A percentile compares a stretch with the other conserved stretches of the same genome.
phyloP scores from a whole-genome alignment of 2,888 invertebrate species.

The Drosophila mimetica region DNA sequence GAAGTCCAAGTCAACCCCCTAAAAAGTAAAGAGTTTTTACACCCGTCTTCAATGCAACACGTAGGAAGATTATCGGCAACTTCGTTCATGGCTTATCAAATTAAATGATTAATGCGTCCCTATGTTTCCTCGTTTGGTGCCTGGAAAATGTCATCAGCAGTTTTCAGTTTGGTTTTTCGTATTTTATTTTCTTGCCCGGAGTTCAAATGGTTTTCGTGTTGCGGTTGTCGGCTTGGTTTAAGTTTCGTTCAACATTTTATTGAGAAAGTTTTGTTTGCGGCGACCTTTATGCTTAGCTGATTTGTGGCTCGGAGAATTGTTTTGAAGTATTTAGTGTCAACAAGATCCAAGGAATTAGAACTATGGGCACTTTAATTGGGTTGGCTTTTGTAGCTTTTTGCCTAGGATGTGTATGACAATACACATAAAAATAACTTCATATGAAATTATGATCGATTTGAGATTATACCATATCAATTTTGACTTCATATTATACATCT shows the following conservation, averaged over 20 bases:
- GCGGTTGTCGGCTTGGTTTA: slow-evolving; percentile 33
- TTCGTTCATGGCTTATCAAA: slow-evolving; percentile 78
- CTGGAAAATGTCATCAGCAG: slow-evolving; percentile 71
- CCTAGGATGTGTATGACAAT: no score
- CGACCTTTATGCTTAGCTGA: slow-evolving; percentile 58
- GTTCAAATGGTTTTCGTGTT: slow-evolving; percentile 50
- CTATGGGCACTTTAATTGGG: neutral
- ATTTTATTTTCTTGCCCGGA: slow-evolving; percentile 26
- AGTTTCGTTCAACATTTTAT: slow-evolving; percentile 66
- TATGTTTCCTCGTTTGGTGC: slow-evolving; percentile 11
- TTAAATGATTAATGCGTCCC: slow-evolving; percentile 75
- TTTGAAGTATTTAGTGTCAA: slow-evolving; percentile 17
- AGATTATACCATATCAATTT: no score
- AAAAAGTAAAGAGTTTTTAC: slow-evolving; percentile 17
- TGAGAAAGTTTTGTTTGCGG: slow-evolving; percentile 63
- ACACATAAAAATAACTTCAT: no score
- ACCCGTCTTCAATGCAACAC: slow-evolving; percentile 41
- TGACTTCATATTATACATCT: no score
- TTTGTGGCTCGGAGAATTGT: slow-evolving; percentile 34
- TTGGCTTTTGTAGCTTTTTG: no score
- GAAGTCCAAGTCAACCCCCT: neutral
- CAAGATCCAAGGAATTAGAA: slow-evolving; percentile 10
- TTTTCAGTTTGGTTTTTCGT: slow-evolving; percentile 42
- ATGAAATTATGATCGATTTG: no score
- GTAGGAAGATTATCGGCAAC: slow-evolving; percentile 69